Evolutionary conservation across 2,888 invertebrate genomes (phyloP), one percentile per base, ranked within the genome.

Genomic region (Apeira syringaria): DNA sequence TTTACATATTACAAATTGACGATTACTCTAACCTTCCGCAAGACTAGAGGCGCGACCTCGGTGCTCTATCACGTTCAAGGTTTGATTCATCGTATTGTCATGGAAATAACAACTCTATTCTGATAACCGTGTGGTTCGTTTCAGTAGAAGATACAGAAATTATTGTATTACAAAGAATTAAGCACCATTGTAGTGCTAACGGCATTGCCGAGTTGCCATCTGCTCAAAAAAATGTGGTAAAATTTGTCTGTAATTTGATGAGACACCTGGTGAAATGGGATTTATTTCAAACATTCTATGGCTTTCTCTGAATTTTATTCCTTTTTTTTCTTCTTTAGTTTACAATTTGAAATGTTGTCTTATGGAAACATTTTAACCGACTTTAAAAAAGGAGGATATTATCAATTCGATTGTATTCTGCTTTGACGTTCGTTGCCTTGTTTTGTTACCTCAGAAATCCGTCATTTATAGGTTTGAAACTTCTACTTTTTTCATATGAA

Each of bases 1-100:
- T 29, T 49, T 44, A 38, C 24, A 28, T 40, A n/a, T 48, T 34
- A 40, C 13, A 42, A 49, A 20, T 46, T 42, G 33, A 36, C 34
- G 34, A 47, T 41, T 44, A 45, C 33, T 35, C 24, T 74, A 77
- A 80, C 83, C 83, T 85, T 82, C 83, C 68, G 61, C 60, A 28
- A 32, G 36, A 36, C 62, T 62, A 59, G 50, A 61, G 58, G 37
- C 40, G 34, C 68, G 82, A 64, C 86, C 86, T 86, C 76, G 84
- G 62, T 59, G 29, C 25, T 58, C 66, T 76, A 74, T 74, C 84
- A 80, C 76, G 80, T 77, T 84, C 86, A 87, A 85, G 86, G 86
- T 81, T 79, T 62, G 68, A 64, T 53, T 70, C 69, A 62, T 48
- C 46, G 30, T 33, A 30, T 10, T 40, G 35, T 37, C 40, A 15